phyloP scores from a whole-genome alignment of 2,888 invertebrate genomes.

The Cataglyphis rosenhaueri region DNA sequence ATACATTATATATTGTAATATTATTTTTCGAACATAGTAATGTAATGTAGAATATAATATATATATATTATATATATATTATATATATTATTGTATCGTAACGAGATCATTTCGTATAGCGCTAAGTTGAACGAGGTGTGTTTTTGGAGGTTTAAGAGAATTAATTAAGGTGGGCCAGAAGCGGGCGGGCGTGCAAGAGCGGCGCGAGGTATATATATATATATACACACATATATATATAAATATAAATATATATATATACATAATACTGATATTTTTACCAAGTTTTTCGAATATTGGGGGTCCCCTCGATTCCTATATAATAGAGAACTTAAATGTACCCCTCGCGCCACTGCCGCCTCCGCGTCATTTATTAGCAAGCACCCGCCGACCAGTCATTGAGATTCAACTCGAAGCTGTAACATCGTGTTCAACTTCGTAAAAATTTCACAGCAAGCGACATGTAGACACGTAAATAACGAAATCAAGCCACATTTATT shows the following conservation, averaged over 20 bases:
- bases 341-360: slow-evolving; percentile 76
- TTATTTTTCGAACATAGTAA: slow-evolving; percentile 85
- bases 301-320: slow-evolving; percentile 73
- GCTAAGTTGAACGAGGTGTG: slow-evolving; percentile 78
- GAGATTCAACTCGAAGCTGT: slow-evolving; percentile 41
- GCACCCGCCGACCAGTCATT: slow-evolving; percentile 63
- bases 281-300: slow-evolving; percentile 78
- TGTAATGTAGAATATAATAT: slow-evolving; percentile 84
- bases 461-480: slow-evolving; percentile 7
- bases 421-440: slow-evolving; percentile 56
- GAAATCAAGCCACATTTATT: neutral
- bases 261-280: slow-evolving; percentile 79
- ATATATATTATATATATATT: slow-evolving; percentile 75
- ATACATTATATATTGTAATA: slow-evolving; percentile 84
- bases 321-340: slow-evolving; percentile 74
- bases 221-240: neutral
- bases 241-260: neutral
- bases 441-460: slow-evolving; percentile 20
- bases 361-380: slow-evolving; percentile 71
- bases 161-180: slow-evolving; percentile 78
- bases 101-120: slow-evolving; percentile 84
- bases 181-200: slow-evolving; percentile 72
- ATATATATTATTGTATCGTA: slow-evolving; percentile 82
- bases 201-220: slow-evolving; percentile 68
- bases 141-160: slow-evolving; percentile 78